Percentiles rank a stretch among this genome's conserved stretches.
Evolutionary conservation across 2,113 vertebrate species (phyloP).

Genomic region (Pagrus major): DNA sequence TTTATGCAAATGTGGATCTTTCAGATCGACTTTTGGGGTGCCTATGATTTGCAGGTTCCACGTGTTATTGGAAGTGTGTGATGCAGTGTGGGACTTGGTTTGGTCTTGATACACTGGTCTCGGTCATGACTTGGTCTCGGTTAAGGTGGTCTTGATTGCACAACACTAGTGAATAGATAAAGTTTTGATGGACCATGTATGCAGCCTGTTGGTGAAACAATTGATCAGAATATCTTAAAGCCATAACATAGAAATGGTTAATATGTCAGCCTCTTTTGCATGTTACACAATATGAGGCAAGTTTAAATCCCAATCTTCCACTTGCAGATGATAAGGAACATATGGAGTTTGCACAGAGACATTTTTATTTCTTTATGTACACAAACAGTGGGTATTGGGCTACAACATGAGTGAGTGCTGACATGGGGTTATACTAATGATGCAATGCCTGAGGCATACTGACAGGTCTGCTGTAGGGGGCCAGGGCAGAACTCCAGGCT

Average conservation of each 20-base stretch:
- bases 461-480: conserved; percentile 71
- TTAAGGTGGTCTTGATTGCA: no score
- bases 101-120: no score
- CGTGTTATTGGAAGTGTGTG: no score
- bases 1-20: no score
- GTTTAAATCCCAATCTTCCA: background rate
- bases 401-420: conserved; percentile 56
- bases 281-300: background rate
- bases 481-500: conserved; percentile 54
- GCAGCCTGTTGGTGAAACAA: background rate
- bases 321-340: conserved; percentile 19
- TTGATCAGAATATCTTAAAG: background rate
- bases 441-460: conserved; percentile 73
- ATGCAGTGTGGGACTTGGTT: no score
- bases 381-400: conserved; percentile 43
- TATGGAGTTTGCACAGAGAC: conserved; percentile 11
- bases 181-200: background rate
- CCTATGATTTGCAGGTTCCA: no score
- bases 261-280: background rate
- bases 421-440: conserved; percentile 76
- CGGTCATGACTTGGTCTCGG: no score
- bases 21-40: no score
- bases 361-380: conserved; percentile 41
- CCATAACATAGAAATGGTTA: background rate
- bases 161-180: no score